Conservation (phyloP, 2,888 invertebrate species). For the Scelioninae gen. 2 region DNA sequence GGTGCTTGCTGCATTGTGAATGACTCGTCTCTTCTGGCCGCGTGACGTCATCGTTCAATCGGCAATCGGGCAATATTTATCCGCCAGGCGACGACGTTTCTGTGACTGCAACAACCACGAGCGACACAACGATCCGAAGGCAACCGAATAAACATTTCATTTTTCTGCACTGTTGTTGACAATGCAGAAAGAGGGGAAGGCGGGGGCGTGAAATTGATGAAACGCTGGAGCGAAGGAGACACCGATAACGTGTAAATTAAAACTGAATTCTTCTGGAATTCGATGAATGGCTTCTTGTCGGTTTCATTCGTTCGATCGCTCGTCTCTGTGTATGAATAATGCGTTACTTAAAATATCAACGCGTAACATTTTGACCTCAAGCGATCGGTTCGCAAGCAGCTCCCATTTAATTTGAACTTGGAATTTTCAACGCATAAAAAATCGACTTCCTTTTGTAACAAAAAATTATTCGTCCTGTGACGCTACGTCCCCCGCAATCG, state of each 20-base stretch:
- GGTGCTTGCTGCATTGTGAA: conserved; percentile 54
- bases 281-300: conserved; percentile 27
- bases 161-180: too few relatives aligned
- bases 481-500: too few relatives aligned
- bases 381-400: neutral
- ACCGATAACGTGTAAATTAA: neutral
- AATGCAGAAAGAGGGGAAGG: too few relatives aligned
- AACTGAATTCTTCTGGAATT: conserved; percentile 7
- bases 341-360: conserved; percentile 26
- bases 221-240: neutral
- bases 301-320: conserved; percentile 22
- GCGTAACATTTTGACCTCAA: conserved; percentile 23
- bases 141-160: too few relatives aligned
- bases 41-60: conserved; percentile 45
- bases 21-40: conserved; percentile 55
- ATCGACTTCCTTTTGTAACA: too few relatives aligned
- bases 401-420: too few relatives aligned
- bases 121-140: too few relatives aligned
- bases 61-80: conserved; percentile 26
- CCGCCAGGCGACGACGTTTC: too few relatives aligned
- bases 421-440: too few relatives aligned
- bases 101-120: too few relatives aligned
- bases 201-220: too few relatives aligned
- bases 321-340: conserved; percentile 26
- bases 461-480: too few relatives aligned